Base-by-base conservation (phyloP, 2,797 vertebrate genomes). In the Glossophaga mutica region DNA sequence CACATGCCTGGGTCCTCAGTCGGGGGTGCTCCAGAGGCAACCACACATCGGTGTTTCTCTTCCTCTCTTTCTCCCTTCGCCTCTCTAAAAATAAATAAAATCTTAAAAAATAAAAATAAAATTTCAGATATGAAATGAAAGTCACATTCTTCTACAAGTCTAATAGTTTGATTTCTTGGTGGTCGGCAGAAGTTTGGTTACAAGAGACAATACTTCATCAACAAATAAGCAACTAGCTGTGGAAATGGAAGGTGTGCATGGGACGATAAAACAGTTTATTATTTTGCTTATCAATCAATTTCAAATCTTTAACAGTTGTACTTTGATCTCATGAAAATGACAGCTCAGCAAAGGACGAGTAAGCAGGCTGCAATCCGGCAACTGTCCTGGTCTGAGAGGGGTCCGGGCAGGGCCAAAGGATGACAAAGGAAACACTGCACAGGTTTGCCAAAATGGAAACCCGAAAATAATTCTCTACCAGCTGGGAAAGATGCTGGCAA, bases 251-350 rank as follows among this genome's bases (percentile, higher is more conserved):
- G 24, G 3, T 57, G 5, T 44, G 42, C 32, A 9, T 9, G 16
- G 82, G 46, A 48, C 50, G 50, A 37, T 55, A 67, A 85, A 34
- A 67, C 4, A 16, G 39, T 90, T 84, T 74, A 48, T 71, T 82
- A 39, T 87, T 86, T 89, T 95, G 44, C 34, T 87, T 29, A 91
- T 87, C 59, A 42, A 57, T 95, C 74, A 65, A 29, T 26, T 90
- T 70, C 26, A 44, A 82, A 48, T 50, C n/a, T 16, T 68, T 71
- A 70, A 85, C 65, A 76, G 82, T 81, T n/a, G 10, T 32, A 67
- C 81, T 95, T 67, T 87, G 87, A 93, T 94, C 57, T 89, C 55
- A 42, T 24, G 39, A 79, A 84, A 79, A 95, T 18, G 29, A 74
- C 65, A 93, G 37, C 77, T 79, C 37, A 42, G 52, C 65, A 50